phyloP scores from a whole-genome alignment of 92 coral and sea anemone species.

The Epizoanthus illoricatus region DNA sequence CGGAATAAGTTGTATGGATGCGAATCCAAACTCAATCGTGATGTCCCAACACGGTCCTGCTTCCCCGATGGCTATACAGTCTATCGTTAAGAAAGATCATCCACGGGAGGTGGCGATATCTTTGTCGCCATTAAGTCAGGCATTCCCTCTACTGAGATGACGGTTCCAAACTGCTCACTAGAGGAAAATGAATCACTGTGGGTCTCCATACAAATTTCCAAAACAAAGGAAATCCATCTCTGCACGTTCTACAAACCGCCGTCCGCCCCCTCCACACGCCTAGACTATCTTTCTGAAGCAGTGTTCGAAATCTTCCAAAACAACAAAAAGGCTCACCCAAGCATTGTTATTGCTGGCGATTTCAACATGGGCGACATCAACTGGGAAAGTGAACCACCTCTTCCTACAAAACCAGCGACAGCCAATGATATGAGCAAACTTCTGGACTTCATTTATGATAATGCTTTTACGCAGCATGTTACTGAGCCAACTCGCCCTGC shows the following conservation, averaged over 20 bases:
- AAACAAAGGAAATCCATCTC: conserved; percentile 30
- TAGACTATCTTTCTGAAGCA: conserved; percentile 28
- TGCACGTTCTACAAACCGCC: conserved; percentile 41
- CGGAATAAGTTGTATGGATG: too few species aligned
- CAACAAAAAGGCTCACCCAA: conserved; percentile 4
- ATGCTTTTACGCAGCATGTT: conserved; percentile 35
- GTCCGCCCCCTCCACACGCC: conserved; percentile 39
- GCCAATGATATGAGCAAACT: conserved; percentile 33
- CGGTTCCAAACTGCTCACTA: background rate
- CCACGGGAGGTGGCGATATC: conserved; percentile 9
- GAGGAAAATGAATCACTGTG: conserved; percentile 24
- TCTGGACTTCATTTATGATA: conserved; percentile 34
- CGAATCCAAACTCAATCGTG: too few species aligned
- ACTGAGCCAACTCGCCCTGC: conserved; percentile 38
- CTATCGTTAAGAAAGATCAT: too few species aligned
- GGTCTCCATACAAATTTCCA: conserved; percentile 23
- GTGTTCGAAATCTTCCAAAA: conserved; percentile 11
- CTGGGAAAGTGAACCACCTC: conserved; percentile 35
- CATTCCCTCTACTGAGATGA: conserved; percentile 21
- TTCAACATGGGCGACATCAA: conserved; percentile 24
- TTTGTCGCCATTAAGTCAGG: conserved; percentile 27
- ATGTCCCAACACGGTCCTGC: too few species aligned
- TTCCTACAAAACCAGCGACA: conserved; percentile 31
- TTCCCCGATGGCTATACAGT: too few species aligned
- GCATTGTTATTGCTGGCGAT: conserved; percentile 32